Evolutionary conservation across 1,140 invertebrate genomes (phyloP), one percentile per base, ranked within the genome.

Genomic region (Latrodectus geometricus): DNA sequence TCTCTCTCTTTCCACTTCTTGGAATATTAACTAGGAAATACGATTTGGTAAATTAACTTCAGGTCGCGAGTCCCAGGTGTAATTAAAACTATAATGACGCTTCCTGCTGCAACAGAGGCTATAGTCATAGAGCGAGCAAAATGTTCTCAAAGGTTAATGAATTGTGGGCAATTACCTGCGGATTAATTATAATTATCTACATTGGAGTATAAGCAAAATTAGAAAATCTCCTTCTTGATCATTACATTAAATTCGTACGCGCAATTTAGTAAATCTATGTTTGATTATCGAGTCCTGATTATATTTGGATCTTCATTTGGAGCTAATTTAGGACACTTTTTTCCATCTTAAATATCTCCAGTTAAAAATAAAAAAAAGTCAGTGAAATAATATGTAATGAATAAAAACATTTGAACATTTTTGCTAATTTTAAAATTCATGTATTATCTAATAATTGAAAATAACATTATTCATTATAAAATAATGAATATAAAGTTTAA

Each of bases 171-270:
- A 86, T 86, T 86, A 86, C 73, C 83, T 78, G 68, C 75, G 75
- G 49, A 86, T 86, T 86, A 86, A 86, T 86, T 86, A 86, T 77
- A 78, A 86, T 86, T 86, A 86, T 86, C 83, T 86, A 73, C 75
- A 84, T 21, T 75, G 72, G 82, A 49, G 73, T 84, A 68, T 70
- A 76, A 35, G 73, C 54, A 17, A 83, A 83, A 83, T 83, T 48
- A 83, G 61, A 65, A 21, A 49, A 20, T 35, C 20, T 20, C 8
- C 48, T n/a, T 23, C 50, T 9, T 48, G 83, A 49, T 72, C 75
- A 78, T 77, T 86, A 86, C 66, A 86, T 86, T 86, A 86, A 86
- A 86, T 86, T 86, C 83, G 75, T 73, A 86, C 83, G 83, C 83
- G 68, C 77, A 86, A 86, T 86, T 86, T 86, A 78, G 83, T 77